Percentiles rank a stretch among this genome's conserved stretches.
Conservation (phyloP, 2,888 invertebrate genomes). For the Hanleya hanleyi region DNA sequence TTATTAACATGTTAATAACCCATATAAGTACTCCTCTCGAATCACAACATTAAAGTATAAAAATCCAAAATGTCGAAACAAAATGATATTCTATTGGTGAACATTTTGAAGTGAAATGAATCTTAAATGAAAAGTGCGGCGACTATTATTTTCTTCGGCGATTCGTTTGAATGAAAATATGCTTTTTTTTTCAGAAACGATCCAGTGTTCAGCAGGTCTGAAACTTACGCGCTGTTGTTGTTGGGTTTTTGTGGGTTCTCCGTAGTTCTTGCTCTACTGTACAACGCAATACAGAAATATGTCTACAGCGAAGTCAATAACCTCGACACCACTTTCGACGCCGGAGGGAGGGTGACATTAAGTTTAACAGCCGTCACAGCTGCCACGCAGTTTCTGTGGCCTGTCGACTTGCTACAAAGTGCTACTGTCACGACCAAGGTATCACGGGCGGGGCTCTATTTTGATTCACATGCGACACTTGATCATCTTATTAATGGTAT, state of each 20-base stretch:
- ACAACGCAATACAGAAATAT: slow-evolving; percentile 47
- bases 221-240: slow-evolving; percentile 48
- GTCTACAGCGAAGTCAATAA: slow-evolving; percentile 53
- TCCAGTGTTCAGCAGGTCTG: slow-evolving; percentile 19
- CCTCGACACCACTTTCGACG: slow-evolving; percentile 60
- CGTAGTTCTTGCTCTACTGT: slow-evolving; percentile 49
- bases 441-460: too few species aligned
- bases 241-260: slow-evolving; percentile 58
- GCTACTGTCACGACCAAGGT: slow-evolving; percentile 56
- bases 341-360: slow-evolving; percentile 53
- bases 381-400: slow-evolving; percentile 58
- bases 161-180: too few species aligned
- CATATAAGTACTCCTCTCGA: too few species aligned
- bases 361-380: slow-evolving; percentile 57
- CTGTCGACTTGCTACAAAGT: slow-evolving; percentile 54
- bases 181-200: neutral
- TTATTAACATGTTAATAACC: too few species aligned
- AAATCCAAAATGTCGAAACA: too few species aligned
- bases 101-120: too few species aligned
- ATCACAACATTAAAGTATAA: too few species aligned
- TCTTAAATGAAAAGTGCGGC: too few species aligned
- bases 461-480: too few species aligned
- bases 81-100: too few species aligned
- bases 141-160: too few species aligned
- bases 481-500: too few species aligned